These are phyloP conservation scores for Pygoscelis antarcticus DNA, from an alignment of 2,113 vertebrate species.

Conservation along the genomic window DNA sequence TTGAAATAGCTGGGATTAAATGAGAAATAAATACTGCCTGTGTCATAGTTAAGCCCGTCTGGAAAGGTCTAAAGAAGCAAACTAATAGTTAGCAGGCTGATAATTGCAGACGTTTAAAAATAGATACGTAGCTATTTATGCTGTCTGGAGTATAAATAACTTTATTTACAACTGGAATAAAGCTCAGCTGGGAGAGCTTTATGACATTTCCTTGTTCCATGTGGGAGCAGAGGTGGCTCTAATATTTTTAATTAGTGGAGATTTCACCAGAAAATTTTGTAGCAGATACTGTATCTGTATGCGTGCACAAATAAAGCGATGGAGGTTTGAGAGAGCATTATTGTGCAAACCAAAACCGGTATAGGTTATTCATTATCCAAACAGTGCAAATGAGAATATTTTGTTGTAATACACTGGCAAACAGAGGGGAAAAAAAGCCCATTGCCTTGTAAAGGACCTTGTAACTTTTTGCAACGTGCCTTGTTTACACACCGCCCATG, in stretches of 20 bases:
- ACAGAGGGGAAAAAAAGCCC: neutral
- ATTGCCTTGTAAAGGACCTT: neutral
- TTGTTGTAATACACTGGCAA: neutral
- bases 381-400: neutral
- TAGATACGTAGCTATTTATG: neutral
- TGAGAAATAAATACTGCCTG: neutral
- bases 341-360: neutral
- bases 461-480: neutral
- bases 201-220: neutral
- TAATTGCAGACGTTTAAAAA: constrained; percentile 40
- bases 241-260: neutral
- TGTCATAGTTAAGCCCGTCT: neutral
- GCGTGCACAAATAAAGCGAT: neutral
- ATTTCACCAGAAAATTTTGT: neutral
- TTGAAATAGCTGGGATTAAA: neutral
- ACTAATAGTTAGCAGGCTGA: neutral
- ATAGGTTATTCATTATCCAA: neutral
- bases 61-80: constrained; percentile 15
- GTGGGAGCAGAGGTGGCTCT: neutral
- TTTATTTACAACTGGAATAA: constrained; percentile 28
- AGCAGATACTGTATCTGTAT: neutral
- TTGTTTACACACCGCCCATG: neutral
- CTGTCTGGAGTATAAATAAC: constrained; percentile 23
- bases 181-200: neutral
- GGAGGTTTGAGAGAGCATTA: neutral